Evolutionary conservation across 2,888 invertebrate genomes (phyloP).

Genomic region (Dicranocentrus wangi): DNA sequence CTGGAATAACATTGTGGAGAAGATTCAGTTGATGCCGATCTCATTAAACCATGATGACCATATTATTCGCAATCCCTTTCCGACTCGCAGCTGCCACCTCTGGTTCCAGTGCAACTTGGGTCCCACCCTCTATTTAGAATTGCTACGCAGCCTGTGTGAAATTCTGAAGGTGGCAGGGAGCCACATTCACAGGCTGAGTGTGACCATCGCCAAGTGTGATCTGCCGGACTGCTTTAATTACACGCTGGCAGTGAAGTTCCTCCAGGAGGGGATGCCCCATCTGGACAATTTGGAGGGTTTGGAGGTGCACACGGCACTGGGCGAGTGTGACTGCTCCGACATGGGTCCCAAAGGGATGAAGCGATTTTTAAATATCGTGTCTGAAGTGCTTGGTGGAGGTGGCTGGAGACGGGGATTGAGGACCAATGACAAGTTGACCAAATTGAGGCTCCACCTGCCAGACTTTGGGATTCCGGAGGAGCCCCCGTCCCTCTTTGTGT

Average conservation of each 20-base stretch:
- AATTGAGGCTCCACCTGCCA: background rate
- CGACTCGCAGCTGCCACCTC: background rate
- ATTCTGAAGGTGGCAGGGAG: background rate
- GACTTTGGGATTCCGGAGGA: background rate
- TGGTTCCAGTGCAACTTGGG: conserved; percentile 4
- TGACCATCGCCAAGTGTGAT: background rate
- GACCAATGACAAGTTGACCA: background rate
- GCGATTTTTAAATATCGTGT: background rate
- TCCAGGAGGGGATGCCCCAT: background rate
- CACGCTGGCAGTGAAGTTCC: background rate
- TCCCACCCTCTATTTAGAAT: background rate
- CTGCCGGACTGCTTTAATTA: conserved; percentile 1
- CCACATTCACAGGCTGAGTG: background rate
- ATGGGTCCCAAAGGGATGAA: background rate
- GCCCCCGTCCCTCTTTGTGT: background rate
- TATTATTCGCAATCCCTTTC: background rate
- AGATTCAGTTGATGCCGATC: background rate
- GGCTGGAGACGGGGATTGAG: background rate
- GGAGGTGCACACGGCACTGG: background rate
- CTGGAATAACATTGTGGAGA: background rate
- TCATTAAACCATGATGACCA: background rate
- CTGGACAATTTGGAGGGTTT: background rate
- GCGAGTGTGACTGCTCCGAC: background rate
- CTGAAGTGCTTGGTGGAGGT: too few relatives aligned
- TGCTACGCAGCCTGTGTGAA: background rate